These are phyloP conservation scores for Corticium candelabrum DNA, from an alignment of 37 sponge, comb jelly and placozoan species.

Conservation along the genomic window DNA sequence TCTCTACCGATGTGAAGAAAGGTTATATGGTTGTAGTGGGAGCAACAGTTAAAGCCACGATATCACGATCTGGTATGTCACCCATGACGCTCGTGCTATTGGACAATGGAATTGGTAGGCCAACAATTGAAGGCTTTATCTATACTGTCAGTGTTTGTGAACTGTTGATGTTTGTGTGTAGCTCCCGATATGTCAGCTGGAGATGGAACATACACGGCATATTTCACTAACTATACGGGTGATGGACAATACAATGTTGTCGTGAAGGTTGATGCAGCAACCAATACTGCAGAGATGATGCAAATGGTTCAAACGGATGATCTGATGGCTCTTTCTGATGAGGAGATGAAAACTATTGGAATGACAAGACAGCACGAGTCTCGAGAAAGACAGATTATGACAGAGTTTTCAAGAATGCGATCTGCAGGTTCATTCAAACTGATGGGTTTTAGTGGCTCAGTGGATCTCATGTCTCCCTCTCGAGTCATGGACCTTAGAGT, in stretches of 20 bases:
- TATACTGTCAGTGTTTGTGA: too few relatives aligned
- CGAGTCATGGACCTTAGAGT: not conserved
- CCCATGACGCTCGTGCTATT: not conserved
- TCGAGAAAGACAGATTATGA: not conserved
- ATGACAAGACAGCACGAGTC: not conserved
- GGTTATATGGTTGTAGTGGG: not conserved
- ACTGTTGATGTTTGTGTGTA: not conserved
- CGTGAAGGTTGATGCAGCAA: not conserved
- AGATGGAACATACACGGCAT: not conserved
- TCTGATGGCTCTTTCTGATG: not conserved
- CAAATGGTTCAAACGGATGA: not conserved
- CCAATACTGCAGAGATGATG: not conserved
- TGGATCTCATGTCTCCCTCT: not conserved
- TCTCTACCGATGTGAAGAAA: not conserved
- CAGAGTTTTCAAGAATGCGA: not conserved
- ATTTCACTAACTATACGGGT: not conserved
- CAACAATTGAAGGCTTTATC: too few relatives aligned
- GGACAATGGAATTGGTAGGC: conserved; percentile 1
- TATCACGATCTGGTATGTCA: not conserved
- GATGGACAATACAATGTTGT: not conserved
- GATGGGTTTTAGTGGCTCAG: not conserved
- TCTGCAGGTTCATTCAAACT: not conserved
- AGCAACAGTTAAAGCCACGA: not conserved
- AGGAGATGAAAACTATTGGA: not conserved
- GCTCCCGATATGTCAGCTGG: not conserved